Conservation (phyloP, 2,113 vertebrate genomes). For the Rhodinocichla rosea region DNA sequence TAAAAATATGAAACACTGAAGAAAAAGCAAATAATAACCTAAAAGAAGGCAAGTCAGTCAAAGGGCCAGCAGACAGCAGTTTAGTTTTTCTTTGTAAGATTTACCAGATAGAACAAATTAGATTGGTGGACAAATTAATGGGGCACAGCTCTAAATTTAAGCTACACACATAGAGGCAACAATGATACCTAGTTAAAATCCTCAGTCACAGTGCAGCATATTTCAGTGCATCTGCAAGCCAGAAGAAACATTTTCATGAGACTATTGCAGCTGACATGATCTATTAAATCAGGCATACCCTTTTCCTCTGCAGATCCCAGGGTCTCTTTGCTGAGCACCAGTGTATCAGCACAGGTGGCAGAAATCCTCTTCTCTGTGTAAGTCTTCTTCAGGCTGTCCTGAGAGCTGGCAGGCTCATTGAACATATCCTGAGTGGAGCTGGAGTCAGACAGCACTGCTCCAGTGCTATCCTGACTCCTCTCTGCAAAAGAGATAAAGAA, state of each 20-base stretch:
- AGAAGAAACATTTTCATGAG: not conserved
- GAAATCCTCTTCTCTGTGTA: constrained; percentile 78
- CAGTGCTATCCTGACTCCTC: constrained; percentile 94
- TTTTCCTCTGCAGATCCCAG: constrained; percentile 76
- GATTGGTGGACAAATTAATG: not conserved
- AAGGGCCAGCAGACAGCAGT: not conserved
- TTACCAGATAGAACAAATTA: not conserved
- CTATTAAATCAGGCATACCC: constrained; percentile 68
- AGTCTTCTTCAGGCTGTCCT: constrained; percentile 86
- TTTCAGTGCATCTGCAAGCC: not conserved
- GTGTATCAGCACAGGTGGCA: constrained; percentile 64
- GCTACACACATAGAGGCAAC: not conserved
- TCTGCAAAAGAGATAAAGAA: constrained; percentile 76
- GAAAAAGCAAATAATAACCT: not conserved
- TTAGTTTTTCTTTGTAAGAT: not conserved
- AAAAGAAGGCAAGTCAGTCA: not conserved
- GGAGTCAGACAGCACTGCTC: constrained; percentile 92
- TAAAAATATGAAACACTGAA: not conserved
- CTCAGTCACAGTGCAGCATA: not conserved
- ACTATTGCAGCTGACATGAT: not conserved
- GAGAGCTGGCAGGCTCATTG: constrained; percentile 85
- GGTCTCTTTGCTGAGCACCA: constrained; percentile 73
- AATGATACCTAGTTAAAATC: not conserved
- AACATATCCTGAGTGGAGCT: constrained; percentile 96
- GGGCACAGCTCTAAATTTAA: not conserved